These are phyloP conservation scores for Porites lutea DNA, from an alignment of 64 coral and sea anemone genomes.

Conservation along the genomic window DNA sequence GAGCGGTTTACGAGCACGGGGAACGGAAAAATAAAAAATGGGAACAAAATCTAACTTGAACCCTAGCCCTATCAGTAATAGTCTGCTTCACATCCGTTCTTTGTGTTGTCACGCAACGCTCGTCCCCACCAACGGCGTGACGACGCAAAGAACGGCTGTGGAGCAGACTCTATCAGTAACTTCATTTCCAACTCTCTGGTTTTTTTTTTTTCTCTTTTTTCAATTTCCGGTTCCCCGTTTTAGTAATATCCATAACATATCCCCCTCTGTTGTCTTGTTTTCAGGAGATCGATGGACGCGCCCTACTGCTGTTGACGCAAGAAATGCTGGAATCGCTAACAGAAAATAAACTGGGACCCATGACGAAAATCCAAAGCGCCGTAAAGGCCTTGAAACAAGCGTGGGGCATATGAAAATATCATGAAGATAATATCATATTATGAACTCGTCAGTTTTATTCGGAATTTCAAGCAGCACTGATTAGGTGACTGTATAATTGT, in stretches of 20 bases:
- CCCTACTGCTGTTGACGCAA: conserved; percentile 86
- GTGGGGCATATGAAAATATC: conserved; percentile 83
- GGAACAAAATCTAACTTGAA: too few relatives aligned
- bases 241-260: not conserved
- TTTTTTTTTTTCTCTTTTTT: not conserved
- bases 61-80: too few relatives aligned
- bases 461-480: not conserved
- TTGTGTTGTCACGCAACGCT: too few relatives aligned
- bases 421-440: conserved; percentile 6
- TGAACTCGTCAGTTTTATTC: conserved; percentile 25
- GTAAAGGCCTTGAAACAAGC: conserved; percentile 90
- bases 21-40: too few relatives aligned
- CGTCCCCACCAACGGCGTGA: too few relatives aligned
- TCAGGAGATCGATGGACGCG: conserved; percentile 94
- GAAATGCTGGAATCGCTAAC: conserved; percentile 93
- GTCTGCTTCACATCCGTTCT: too few relatives aligned
- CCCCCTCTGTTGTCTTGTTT: not conserved
- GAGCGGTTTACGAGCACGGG: too few relatives aligned
- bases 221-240: not conserved
- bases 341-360: conserved; percentile 93
- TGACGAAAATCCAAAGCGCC: conserved; percentile 97
- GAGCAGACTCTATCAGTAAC: too few relatives aligned
- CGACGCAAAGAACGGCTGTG: too few relatives aligned
- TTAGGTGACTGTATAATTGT: not conserved
- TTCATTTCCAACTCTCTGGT: too few relatives aligned